Conservation (phyloP, 2,113 vertebrate species). For the Clarias batrachus region DNA sequence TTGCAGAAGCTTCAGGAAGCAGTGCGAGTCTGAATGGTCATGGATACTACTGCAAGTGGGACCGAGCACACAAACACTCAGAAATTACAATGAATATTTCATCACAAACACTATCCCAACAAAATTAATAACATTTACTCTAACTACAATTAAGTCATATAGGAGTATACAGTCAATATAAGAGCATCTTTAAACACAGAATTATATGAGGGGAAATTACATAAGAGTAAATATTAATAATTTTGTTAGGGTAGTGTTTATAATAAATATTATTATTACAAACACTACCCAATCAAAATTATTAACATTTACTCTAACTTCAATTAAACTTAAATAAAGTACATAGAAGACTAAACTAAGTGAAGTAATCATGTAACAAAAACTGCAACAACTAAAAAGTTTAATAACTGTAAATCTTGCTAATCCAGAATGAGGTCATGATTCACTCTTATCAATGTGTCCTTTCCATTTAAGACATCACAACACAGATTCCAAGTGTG, state of each 20-base stretch:
- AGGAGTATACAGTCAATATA: background rate
- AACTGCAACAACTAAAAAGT: background rate
- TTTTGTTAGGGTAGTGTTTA: too few species aligned
- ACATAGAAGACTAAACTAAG: background rate
- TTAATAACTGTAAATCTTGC: background rate
- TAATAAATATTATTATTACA: too few species aligned
- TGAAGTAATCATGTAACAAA: background rate
- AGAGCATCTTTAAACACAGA: background rate
- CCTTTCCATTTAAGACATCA: slow-evolving; percentile 33
- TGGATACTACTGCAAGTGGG: slow-evolving; percentile 90
- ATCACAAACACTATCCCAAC: background rate
- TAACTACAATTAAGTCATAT: background rate
- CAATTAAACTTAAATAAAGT: too few species aligned
- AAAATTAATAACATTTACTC: background rate
- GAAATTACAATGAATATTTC: background rate
- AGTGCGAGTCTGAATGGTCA: slow-evolving; percentile 94
- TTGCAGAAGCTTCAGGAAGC: slow-evolving; percentile 96
- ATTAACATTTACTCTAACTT: too few species aligned
- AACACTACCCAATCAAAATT: too few species aligned
- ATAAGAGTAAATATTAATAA: too few species aligned
- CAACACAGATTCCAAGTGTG: slow-evolving; percentile 17
- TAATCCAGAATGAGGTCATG: background rate
- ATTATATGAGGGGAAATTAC: too few species aligned
- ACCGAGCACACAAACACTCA: slow-evolving; percentile 52
- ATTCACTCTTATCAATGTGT: slow-evolving; percentile 7